Evolutionary conservation across 2,888 invertebrate species (phyloP), one percentile per base, ranked within the genome.

Genomic region (Harpagoxenus sublaevis): DNA sequence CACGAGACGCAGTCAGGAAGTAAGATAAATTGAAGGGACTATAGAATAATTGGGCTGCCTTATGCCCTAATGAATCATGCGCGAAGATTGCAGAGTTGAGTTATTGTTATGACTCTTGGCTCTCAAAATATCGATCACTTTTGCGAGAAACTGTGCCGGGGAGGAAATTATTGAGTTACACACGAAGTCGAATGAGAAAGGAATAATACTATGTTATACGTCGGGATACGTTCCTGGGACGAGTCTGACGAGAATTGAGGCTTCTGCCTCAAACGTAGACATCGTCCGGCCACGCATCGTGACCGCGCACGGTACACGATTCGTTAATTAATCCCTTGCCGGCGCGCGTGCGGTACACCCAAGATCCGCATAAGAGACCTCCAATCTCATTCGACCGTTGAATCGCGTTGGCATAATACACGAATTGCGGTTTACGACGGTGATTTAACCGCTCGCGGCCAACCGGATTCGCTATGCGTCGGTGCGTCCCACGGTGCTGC

Each of bases 291-390:
- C 31, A 87, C 70, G 82, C 87, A 86, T 83, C 62, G 60, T 62
- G 75, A 60, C 51, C 77, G 74, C 85, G 83, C 79, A 85, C 83
- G 75, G 77, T 85, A 88, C 86, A 84, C 87, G 89, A 90, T 89
- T 89, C 90, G 88, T 91, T 91, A 90, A 92, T 89, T 91, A 91
- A 89, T 91, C 88, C 88, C 89, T 89, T 87, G 89, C 91, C 92
- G 91, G 88, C 78, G 81, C 85, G 85, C 86, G 83, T 85, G 87
- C 73, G 84, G 87, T 83, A 87, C 68, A 85, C 68, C 81, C 87
- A 91, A 91, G 90, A 85, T 88, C 87, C 85, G 84, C 82, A 82
- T 88, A 89, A 91, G 89, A 87, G 81, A 89, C 84, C 87, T 84
- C 73, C 71, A 86, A 85, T 87, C 88, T 75, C 86, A 87, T 87